These are phyloP conservation scores for Perodicticus potto DNA, from an alignment of 2,797 vertebrate species.

Conservation along the genomic window DNA sequence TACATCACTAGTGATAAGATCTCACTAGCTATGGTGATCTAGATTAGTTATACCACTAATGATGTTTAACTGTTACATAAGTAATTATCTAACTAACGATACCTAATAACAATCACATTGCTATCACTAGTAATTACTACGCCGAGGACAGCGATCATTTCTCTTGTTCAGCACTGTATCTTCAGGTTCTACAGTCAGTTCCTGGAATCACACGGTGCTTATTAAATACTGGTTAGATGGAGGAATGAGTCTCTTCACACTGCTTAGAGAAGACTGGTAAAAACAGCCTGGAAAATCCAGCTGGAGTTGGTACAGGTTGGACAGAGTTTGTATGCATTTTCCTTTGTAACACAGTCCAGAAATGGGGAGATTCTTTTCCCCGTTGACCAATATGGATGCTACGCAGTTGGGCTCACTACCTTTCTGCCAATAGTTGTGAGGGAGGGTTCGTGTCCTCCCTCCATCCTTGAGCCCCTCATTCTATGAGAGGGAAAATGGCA, in stretches of 20 bases:
- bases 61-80: neutral
- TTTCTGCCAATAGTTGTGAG: neutral
- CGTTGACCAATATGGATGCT: neutral
- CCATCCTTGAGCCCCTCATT: neutral
- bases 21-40: neutral
- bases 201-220: neutral
- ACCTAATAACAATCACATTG: neutral
- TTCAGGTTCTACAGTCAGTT: neutral
- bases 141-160: neutral
- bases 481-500: neutral
- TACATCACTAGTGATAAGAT: neutral
- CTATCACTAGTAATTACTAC: neutral
- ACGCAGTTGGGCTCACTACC: neutral
- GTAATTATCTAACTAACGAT: neutral
- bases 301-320: neutral
- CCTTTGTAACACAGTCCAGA: neutral
- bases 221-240: neutral
- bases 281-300: neutral
- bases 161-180: neutral
- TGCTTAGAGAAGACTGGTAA: neutral
- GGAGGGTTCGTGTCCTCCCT: rapidly evolving
- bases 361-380: neutral
- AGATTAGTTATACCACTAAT: neutral
- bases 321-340: neutral
- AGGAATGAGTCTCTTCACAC: neutral